These are phyloP conservation scores for Anthrax anthrax DNA, from an alignment of 2,888 invertebrate genomes.

Conservation along the genomic window DNA sequence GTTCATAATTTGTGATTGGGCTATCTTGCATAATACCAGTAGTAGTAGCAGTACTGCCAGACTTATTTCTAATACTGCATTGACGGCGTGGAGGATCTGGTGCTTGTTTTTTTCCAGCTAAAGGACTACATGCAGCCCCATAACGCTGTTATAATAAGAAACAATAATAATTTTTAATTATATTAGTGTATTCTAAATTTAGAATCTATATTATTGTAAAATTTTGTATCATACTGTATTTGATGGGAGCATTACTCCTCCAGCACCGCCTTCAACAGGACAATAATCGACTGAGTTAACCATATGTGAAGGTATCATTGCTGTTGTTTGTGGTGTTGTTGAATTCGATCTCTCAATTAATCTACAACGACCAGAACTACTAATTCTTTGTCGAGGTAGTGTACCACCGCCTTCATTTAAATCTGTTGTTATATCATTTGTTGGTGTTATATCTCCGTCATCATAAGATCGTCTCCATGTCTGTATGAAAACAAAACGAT, in stretches of 20 bases:
- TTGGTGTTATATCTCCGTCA: slow-evolving; percentile 81
- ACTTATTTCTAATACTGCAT: slow-evolving; percentile 36
- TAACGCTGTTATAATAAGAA: slow-evolving; percentile 30
- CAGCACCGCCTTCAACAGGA: not conserved
- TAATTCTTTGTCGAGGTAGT: slow-evolving; percentile 58
- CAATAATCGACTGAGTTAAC: slow-evolving; percentile 20
- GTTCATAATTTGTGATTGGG: not conserved
- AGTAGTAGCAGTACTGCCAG: slow-evolving; percentile 15
- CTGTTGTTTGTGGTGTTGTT: not conserved
- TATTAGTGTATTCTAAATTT: too few species aligned
- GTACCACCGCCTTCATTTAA: slow-evolving; percentile 58
- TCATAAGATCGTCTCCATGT: slow-evolving; percentile 67
- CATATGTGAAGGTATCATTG: not conserved
- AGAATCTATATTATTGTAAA: too few species aligned
- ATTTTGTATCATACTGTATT: slow-evolving; percentile 1
- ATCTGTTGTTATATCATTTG: slow-evolving; percentile 50
- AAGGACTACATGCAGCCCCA: slow-evolving; percentile 51
- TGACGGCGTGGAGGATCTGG: slow-evolving; percentile 70
- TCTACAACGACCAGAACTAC: slow-evolving; percentile 12
- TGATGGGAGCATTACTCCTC: not conserved
- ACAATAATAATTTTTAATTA: not conserved
- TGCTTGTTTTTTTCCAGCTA: slow-evolving; percentile 61
- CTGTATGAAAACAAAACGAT: slow-evolving; percentile 13
- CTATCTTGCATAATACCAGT: not conserved
- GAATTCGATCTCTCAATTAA: slow-evolving; percentile 20